Conservation (phyloP, 2,113 vertebrate genomes). For the Elephas maximus region DNA sequence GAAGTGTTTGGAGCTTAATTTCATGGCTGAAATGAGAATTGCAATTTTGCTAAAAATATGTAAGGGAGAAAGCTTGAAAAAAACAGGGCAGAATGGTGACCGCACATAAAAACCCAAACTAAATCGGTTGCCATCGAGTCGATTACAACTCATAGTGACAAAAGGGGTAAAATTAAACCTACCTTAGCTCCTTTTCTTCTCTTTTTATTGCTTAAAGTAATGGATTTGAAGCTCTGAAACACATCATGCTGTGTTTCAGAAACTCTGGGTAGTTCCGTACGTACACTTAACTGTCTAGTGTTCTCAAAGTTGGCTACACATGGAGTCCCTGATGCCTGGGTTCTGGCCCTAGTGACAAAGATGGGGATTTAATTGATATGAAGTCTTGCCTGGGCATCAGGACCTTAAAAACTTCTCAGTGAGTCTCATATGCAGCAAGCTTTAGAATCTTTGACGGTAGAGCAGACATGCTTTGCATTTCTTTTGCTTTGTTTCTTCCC, state of each 20-base stretch:
- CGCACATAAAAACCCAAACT: too few relatives aligned
- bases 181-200: neutral
- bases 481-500: neutral
- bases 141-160: too few relatives aligned
- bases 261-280: neutral
- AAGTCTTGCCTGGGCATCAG: too few relatives aligned
- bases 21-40: neutral
- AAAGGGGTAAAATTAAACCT: neutral
- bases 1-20: neutral
- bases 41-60: neutral
- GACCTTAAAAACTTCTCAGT: neutral
- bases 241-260: neutral
- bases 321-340: neutral
- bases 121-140: too few relatives aligned
- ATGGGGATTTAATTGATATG: neutral
- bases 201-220: neutral
- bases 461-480: neutral
- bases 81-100: neutral
- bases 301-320: neutral
- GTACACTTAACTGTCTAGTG: neutral
- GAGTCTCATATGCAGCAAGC: neutral
- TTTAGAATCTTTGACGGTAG: neutral
- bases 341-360: neutral
- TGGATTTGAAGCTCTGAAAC: neutral
- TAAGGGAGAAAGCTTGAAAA: neutral